These are phyloP conservation scores for Ceratosolen fusciceps DNA, from an alignment of 1,140 invertebrate genomes.

Conservation along the genomic window DNA sequence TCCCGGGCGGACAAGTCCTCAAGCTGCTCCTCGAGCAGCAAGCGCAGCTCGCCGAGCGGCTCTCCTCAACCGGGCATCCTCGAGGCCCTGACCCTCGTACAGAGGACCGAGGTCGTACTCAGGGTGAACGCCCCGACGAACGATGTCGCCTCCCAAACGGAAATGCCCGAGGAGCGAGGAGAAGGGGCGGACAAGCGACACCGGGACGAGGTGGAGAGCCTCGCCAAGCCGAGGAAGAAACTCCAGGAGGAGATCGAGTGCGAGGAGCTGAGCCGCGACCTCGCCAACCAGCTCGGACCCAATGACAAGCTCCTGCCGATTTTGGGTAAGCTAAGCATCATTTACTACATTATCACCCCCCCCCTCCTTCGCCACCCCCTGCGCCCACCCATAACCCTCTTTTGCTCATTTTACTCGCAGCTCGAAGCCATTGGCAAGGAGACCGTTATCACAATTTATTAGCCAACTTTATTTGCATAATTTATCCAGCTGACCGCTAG, in stretches of 20 bases:
- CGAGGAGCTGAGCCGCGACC: slow-evolving; percentile 81
- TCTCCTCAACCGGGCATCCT: slow-evolving; percentile 69
- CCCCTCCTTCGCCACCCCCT: too few relatives aligned
- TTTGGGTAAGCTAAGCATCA: slow-evolving; percentile 72
- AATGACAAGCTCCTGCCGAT: slow-evolving; percentile 80
- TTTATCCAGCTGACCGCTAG: too few relatives aligned
- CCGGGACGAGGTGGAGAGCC: slow-evolving; percentile 34
- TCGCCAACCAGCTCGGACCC: slow-evolving; percentile 79
- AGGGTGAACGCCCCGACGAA: slow-evolving; percentile 75
- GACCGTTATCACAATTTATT: too few relatives aligned
- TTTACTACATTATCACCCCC: too few relatives aligned
- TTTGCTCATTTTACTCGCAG: too few relatives aligned
- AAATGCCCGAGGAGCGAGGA: slow-evolving; percentile 57
- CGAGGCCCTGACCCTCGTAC: slow-evolving; percentile 72
- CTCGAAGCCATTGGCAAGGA: too few relatives aligned
- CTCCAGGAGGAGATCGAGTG: slow-evolving; percentile 86
- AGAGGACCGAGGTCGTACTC: slow-evolving; percentile 76
- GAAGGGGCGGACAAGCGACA: neutral
- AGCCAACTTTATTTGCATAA: too few relatives aligned
- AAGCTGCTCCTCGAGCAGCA: slow-evolving; percentile 51
- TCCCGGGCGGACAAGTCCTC: slow-evolving; percentile 61
- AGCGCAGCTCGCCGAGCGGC: slow-evolving; percentile 60
- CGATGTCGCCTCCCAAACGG: slow-evolving; percentile 78
- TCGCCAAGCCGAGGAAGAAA: slow-evolving; percentile 71
- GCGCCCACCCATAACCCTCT: too few relatives aligned